Percentiles rank a stretch among this genome's conserved stretches.
These are phyloP conservation scores for Xiphias gladius DNA, from an alignment of 2,113 vertebrate species.

Conservation along the genomic window DNA sequence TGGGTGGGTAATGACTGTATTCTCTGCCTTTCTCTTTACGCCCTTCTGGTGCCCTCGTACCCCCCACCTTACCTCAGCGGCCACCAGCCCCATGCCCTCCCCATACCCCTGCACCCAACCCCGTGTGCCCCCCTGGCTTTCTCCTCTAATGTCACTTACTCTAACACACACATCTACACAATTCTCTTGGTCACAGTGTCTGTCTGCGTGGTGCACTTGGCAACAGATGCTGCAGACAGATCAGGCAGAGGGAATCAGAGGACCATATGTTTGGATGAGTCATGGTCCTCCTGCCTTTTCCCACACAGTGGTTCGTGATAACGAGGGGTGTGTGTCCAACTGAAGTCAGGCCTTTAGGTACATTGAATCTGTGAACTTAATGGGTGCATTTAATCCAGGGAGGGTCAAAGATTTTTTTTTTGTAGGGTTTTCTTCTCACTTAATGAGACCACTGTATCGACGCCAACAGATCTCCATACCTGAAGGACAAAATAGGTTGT, in stretches of 20 bases:
- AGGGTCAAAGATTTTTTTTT: neutral
- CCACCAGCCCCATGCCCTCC: constrained; percentile 65
- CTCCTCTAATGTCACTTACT: constrained; percentile 44
- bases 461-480: neutral
- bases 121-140: constrained; percentile 24
- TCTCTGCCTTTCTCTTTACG: constrained; percentile 91
- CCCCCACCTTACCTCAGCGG: constrained; percentile 49
- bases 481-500: neutral
- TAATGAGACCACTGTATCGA: neutral
- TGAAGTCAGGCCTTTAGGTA: neutral
- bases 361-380: neutral
- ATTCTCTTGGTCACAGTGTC: constrained; percentile 90
- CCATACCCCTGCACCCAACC: constrained; percentile 38
- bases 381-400: neutral
- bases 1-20: constrained; percentile 98
- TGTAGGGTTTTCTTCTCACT: no score
- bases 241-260: constrained; percentile 91
- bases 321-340: neutral
- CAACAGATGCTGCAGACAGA: constrained; percentile 93
- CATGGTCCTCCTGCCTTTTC: constrained; percentile 88
- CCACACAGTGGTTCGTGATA: constrained; percentile 77
- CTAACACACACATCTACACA: constrained; percentile 53
- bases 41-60: constrained; percentile 74
- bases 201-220: constrained; percentile 93
- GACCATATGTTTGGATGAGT: constrained; percentile 97